Base-by-base conservation (phyloP, 2,113 vertebrate species). In the Hirundichthys speculiger region DNA sequence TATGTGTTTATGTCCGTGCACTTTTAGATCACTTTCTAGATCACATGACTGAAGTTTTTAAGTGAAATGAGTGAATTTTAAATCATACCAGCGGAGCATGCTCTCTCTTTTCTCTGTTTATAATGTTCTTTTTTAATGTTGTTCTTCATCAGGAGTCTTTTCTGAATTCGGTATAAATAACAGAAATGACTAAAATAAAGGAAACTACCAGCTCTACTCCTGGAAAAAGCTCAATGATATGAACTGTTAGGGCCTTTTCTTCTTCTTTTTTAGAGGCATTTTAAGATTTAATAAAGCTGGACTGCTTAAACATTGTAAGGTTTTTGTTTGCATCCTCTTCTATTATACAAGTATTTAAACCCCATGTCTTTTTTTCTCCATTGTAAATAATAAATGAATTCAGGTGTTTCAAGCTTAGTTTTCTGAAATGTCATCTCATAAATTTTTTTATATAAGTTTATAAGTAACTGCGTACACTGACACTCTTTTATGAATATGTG, bases 381-480 rank as follows among this genome's bases (percentile, higher is more conserved):
- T n/a, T 80, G 82, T 87, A 78, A 84, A 85, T 80, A 80, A 80
- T 75, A 74, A 82, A 59, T 77, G 14, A 79, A 41, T 62, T 56
- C 38, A 53, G 52, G 41, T 39, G 53, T 75, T 69, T 47, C 4
- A 56, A 48, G 51, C n/a, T n/a, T 47, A 5, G 50, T 38, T 45
- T 54, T 43, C 18, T 67, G 47, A 67, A 27, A 63, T 56, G 64
- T 71, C 52, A 59, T 73, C 72, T 74, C 62, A 74, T 73, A 22
- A 71, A 52, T n/a, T n/a, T n/a, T n/a, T n/a, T n/a, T n/a, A n/a
- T n/a, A n/a, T n/a, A n/a, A n/a, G n/a, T n/a, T 54, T 53, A 30
- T 3, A 1, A 34, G 30, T 34, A 34, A 34, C 30, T 40, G 52
- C 27, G 15, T 7, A 27, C 5, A 50, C 42, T 61, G 63, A 63